Evolutionary conservation across 2,888 invertebrate species (phyloP), one percentile per base, ranked within the genome.

Genomic region (Tetheella fluctuosa): DNA sequence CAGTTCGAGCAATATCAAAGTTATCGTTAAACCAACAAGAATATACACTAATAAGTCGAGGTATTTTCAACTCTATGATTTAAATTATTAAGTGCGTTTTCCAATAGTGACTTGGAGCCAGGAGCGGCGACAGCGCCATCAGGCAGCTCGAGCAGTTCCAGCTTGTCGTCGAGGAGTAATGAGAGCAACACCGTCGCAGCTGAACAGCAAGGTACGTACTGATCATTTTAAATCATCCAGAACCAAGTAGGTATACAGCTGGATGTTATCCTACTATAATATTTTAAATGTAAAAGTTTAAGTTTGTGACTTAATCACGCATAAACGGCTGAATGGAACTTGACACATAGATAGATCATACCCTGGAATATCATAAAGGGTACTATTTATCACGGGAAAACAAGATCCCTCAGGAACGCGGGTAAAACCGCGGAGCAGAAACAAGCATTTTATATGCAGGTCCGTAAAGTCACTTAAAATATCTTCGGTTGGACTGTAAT

Each of bases 71-170:
- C 53, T n/a, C 3, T 30, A 37, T 42, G 12, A 52, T 15, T 13
- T 28, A 54, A 30, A 17, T 52, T 60, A 48, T 17, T 17, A 39
- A 52, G 52, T n/a, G 23, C n/a, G 57, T 59, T 60, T 30, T 58
- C 64, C 61, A 65, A 1, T 83, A 93, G 93, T 90, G 93, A 93
- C 76, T 71, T 93, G 81, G 93, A 93, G 71, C 89, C 90, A 0
- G 90, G 91, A 1, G 87, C 90, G 10, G 82, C 84, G 8, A 90
- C 90, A 0, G 93, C 89, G 0, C 93, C 93, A 0, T 93, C 93
- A 0, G 93, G 93, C 62, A 92, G 92, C 61, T 93, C 93, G 6
- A 93, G 93, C 80, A 93, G 91, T 65, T 93, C 93, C 42, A 93
- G 93, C 63, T 65, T 93, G 12, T 93, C 93, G 0, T 93, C 93